Evolutionary conservation across 1,140 invertebrate genomes (phyloP), one percentile per base, ranked within the genome.

Genomic region (Leptonema lineaticorne): DNA sequence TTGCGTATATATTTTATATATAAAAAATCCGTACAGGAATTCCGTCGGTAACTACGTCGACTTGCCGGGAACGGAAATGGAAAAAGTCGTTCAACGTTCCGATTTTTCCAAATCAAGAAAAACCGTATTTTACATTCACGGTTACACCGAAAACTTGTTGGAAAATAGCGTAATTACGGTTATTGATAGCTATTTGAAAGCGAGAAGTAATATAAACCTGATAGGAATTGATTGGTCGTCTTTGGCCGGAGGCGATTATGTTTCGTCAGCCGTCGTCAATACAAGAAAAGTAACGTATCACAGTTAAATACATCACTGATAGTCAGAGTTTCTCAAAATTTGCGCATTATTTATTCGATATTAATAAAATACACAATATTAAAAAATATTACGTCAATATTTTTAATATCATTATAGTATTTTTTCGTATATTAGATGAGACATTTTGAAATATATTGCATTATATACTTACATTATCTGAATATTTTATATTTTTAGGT

Each of bases 71-170:
- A 45, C 16, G 11, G 1, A 62, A 5, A 7, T 62, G 7, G 59
- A 62, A 24, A 4, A 45, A 5, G 4, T 62, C 9, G n/a, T 62
- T 8, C 20, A 45, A 18, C 24, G 29, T 11, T 0, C 16, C 3
- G 59, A 45, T n/a, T 62, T 62, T 62, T 62, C 37, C n/a, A n/a
- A 9, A 5, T 45, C 33, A 9, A 33, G 37, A 9, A 37, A 45
- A 33, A 62, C 59, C 16, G 37, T 62, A 7, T 45, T 62, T 22
- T 22, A 22, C 8, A n/a, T 62, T 18, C 59, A 62, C 22, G 59
- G 59, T 3, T 62, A 45, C 26, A 62, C 30, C 3, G 59, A 62
- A 45, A 62, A 37, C 11, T 16, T 62, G 20, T 3, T 14, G 5
- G 33, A n/a, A 18, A 33, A 33, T 0, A 62, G 59, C 20, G 59